Conservation (phyloP, 2,888 invertebrate genomes). For the Chaetoderma sp. region DNA sequence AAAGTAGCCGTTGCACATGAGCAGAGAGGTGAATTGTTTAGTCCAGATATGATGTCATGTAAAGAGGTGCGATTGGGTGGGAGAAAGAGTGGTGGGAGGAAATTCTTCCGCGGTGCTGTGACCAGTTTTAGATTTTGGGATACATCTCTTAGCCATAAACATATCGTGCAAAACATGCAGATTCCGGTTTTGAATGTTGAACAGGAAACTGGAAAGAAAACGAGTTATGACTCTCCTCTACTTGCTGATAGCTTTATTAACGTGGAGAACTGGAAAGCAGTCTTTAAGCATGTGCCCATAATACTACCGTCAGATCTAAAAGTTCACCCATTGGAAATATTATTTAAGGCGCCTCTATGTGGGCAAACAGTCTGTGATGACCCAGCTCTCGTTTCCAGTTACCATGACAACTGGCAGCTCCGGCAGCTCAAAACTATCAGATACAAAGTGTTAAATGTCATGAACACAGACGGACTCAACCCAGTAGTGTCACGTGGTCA, state of each 20-base stretch:
- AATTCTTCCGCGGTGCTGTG: conserved; percentile 48
- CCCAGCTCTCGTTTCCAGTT: conserved; percentile 52
- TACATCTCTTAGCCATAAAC: conserved; percentile 42
- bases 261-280: conserved; percentile 45
- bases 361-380: conserved; percentile 63
- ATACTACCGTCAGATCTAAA: conserved; percentile 18
- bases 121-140: conserved; percentile 48
- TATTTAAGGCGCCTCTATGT: conserved; percentile 52
- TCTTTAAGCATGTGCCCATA: too few species aligned
- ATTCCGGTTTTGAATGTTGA: not conserved
- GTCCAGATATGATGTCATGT: conserved; percentile 33
- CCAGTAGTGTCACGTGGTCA: conserved; percentile 50
- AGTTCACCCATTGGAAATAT: conserved; percentile 34
- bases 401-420: conserved; percentile 40
- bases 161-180: conserved; percentile 40
- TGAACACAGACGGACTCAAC: conserved; percentile 52
- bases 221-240: conserved; percentile 8
- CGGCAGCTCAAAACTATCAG: conserved; percentile 45
- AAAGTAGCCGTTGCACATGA: conserved; percentile 40
- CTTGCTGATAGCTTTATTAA: conserved; percentile 41
- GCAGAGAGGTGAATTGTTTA: conserved; percentile 46
- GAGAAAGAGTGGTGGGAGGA: conserved; percentile 12
- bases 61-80: conserved; percentile 51
- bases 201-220: not conserved
- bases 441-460: conserved; percentile 56